Evolutionary conservation across 1,140 invertebrate genomes (phyloP).

Genomic region (Brachionus koreanus): DNA sequence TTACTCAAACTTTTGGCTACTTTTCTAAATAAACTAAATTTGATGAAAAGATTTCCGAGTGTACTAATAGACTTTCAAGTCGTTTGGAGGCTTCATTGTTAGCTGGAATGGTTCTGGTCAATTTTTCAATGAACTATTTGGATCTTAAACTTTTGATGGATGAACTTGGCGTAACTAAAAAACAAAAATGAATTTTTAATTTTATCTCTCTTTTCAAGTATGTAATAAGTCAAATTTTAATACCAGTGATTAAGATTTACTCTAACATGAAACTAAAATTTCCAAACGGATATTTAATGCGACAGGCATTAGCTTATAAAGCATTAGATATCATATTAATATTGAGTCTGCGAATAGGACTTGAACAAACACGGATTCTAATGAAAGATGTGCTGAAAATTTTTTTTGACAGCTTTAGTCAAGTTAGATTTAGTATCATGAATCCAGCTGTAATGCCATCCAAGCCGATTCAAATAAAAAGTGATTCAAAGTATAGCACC

Average conservation of each 20-base stretch:
- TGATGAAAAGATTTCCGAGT: background rate
- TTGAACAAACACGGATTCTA: slow-evolving; percentile 75
- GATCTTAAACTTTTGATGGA: slow-evolving; percentile 51
- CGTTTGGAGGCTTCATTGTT: slow-evolving; percentile 48
- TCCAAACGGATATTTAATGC: slow-evolving; percentile 71
- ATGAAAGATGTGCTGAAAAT: slow-evolving; percentile 68
- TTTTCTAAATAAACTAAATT: background rate
- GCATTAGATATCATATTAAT: slow-evolving; percentile 74
- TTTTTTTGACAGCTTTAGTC: slow-evolving; percentile 79
- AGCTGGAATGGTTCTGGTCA: slow-evolving; percentile 46
- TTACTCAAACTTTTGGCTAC: too few species aligned
- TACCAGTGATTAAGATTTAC: slow-evolving; percentile 64
- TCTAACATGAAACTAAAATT: slow-evolving; percentile 70
- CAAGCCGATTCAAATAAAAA: background rate
- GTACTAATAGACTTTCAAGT: slow-evolving; percentile 45
- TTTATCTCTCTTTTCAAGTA: slow-evolving; percentile 44
- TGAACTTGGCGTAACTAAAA: slow-evolving; percentile 48
- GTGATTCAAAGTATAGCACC: background rate
- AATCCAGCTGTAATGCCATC: background rate
- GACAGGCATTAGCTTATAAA: slow-evolving; percentile 71
- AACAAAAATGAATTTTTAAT: background rate
- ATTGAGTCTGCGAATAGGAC: slow-evolving; percentile 73
- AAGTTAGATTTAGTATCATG: slow-evolving; percentile 27
- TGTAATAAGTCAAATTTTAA: slow-evolving; percentile 67
- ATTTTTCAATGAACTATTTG: slow-evolving; percentile 47